Percentiles rank a stretch among this genome's conserved stretches.
Conservation (phyloP, 2,113 vertebrate species). For the Sapajus apella region DNA sequence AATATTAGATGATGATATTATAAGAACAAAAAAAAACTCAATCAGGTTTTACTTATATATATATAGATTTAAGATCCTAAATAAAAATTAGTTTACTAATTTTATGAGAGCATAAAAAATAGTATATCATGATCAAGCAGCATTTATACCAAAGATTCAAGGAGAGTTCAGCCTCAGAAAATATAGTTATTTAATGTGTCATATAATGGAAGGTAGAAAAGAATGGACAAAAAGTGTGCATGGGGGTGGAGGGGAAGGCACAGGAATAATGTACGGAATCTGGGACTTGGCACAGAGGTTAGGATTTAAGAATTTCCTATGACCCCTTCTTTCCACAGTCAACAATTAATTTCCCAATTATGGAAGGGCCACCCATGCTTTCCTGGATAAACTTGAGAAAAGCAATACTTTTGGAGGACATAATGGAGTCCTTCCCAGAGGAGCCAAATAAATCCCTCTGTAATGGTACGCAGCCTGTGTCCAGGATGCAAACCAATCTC, state of each 20-base stretch:
- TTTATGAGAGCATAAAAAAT: neutral
- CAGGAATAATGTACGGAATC: neutral
- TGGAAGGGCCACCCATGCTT: neutral
- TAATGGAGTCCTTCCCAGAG: neutral
- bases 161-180: neutral
- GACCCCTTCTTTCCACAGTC: neutral
- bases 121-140: neutral
- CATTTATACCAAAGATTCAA: neutral
- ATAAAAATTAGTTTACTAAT: neutral
- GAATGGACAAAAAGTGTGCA: neutral
- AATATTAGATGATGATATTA: neutral
- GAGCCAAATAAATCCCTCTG: neutral
- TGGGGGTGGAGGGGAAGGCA: accelerated
- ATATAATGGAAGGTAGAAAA: neutral
- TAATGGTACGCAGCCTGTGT: neutral
- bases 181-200: neutral
- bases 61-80: neutral
- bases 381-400: neutral
- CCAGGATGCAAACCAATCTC: neutral
- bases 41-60: neutral
- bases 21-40: neutral
- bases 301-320: neutral
- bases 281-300: neutral
- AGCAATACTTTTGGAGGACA: neutral
- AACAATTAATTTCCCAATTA: neutral